phyloP scores from a whole-genome alignment of 2,888 invertebrate species.

The Parasteatoda lunata region DNA sequence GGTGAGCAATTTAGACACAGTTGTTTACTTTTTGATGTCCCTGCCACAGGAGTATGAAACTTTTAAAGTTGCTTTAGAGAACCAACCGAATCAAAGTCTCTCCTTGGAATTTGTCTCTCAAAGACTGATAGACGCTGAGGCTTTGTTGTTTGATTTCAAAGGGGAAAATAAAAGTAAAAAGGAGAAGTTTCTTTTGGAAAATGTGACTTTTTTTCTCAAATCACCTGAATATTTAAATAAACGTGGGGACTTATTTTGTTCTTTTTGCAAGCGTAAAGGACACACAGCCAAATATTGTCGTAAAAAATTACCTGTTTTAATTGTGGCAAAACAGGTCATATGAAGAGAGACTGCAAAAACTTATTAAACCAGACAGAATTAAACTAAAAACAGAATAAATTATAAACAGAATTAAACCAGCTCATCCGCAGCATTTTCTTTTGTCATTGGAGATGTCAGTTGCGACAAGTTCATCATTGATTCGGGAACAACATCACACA shows the following conservation, averaged over 20 bases:
- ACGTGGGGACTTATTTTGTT: too few relatives aligned
- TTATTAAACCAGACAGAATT: not conserved
- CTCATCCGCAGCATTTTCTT: too few relatives aligned
- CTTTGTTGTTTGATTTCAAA: too few relatives aligned
- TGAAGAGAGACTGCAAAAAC: not conserved
- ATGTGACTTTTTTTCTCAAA: too few relatives aligned
- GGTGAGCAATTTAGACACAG: too few relatives aligned
- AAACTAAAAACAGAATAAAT: not conserved
- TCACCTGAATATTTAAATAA: too few relatives aligned
- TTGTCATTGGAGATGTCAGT: not conserved
- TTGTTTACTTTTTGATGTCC: constrained; percentile 16
- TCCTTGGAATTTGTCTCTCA: constrained; percentile 11
- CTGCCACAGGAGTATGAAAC: constrained; percentile 16
- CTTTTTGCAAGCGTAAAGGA: not conserved
- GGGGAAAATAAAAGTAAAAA: too few relatives aligned
- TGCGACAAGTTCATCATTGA: not conserved
- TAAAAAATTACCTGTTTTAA: not conserved
- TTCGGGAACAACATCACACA: not conserved
- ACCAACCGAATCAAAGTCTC: not conserved
- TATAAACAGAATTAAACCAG: not conserved
- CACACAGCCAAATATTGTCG: not conserved
- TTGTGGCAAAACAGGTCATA: not conserved
- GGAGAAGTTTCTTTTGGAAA: too few relatives aligned
- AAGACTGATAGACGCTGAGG: too few relatives aligned
- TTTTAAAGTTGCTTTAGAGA: constrained; percentile 10